Percentiles rank a stretch among this genome's conserved stretches.
These are phyloP conservation scores for Pardalotus punctatus DNA, from an alignment of 2,113 vertebrate species.

Conservation along the genomic window DNA sequence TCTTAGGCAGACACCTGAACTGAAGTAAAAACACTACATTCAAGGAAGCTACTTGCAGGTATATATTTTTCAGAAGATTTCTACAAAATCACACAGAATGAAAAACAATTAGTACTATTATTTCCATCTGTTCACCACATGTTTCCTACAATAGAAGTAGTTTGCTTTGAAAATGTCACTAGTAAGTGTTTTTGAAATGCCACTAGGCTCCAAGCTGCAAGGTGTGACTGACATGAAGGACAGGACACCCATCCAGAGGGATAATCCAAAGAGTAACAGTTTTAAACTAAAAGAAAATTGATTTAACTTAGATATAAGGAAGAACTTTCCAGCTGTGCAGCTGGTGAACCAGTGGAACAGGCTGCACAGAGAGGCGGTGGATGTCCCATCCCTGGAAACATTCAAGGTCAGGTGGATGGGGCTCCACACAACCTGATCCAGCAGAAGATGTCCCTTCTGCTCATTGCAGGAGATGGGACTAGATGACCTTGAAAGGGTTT, in stretches of 20 bases:
- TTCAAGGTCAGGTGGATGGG: background rate
- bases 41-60: background rate
- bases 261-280: background rate
- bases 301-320: background rate
- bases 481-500: background rate
- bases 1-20: background rate
- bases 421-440: background rate
- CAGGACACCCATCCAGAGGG: background rate
- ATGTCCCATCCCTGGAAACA: background rate
- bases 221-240: background rate
- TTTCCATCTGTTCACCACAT: background rate
- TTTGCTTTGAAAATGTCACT: background rate
- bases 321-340: background rate
- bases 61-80: background rate
- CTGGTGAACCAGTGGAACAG: background rate
- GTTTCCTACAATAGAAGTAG: background rate
- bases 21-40: background rate
- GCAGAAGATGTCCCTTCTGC: background rate
- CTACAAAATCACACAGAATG: background rate
- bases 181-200: background rate
- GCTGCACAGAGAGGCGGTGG: background rate
- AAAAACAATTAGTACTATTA: background rate
- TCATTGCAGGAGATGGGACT: background rate
- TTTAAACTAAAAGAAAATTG: background rate
- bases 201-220: background rate